A percentile compares a stretch with the other conserved stretches of the same genome.
Conservation (phyloP, 2,888 invertebrate genomes). For the Dynastes grantii region DNA sequence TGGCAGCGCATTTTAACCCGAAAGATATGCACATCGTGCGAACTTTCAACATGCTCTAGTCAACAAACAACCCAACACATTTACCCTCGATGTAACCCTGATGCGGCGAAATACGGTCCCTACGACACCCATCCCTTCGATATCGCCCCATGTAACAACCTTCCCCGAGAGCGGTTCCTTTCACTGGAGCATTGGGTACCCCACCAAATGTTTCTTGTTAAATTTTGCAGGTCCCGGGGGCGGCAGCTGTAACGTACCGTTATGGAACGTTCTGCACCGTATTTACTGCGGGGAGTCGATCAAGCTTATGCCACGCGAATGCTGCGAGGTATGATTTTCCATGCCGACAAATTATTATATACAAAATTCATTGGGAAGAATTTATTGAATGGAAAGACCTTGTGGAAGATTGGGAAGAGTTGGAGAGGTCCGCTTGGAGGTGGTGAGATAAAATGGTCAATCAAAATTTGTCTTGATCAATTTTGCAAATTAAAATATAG, state of each 20-base stretch:
- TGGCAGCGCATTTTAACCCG: constrained; percentile 53
- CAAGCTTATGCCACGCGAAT: constrained; percentile 20
- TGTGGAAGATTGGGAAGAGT: neutral
- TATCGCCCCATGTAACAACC: neutral
- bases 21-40: constrained; percentile 57
- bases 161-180: constrained; percentile 17
- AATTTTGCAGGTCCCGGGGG: constrained; percentile 43
- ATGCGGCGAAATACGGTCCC: neutral
- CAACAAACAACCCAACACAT: constrained; percentile 54
- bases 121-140: neutral
- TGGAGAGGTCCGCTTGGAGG: neutral
- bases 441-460: no score
- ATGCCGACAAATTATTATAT: constrained; percentile 12
- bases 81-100: neutral
- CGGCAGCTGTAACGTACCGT: neutral
- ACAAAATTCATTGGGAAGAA: neutral
- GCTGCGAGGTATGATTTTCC: constrained; percentile 29
- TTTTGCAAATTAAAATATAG: no score
- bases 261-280: neutral
- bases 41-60: constrained; percentile 55
- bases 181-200: neutral
- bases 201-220: constrained; percentile 44
- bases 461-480: no score
- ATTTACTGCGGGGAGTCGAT: neutral
- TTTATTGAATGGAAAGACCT: neutral